Conservation (phyloP, 2,888 invertebrate species). For the Andrena hattorfiana region DNA sequence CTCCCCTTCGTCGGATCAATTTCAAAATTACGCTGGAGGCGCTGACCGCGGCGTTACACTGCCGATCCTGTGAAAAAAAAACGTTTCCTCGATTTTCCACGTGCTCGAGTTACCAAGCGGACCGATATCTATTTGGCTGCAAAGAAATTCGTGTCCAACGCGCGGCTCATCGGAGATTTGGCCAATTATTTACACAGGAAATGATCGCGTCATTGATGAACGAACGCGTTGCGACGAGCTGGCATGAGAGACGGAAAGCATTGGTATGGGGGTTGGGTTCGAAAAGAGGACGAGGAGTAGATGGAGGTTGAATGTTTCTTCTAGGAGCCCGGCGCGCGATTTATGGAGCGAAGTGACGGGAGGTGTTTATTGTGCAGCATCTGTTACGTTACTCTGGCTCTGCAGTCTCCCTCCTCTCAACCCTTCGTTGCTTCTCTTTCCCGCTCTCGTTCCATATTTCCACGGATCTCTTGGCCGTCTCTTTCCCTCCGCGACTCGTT, state of each 20-base stretch:
- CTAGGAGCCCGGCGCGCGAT: slow-evolving; percentile 83
- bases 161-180: not conserved
- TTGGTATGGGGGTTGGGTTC: slow-evolving; percentile 71
- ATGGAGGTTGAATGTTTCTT: slow-evolving; percentile 84
- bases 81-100: too few relatives aligned
- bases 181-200: not conserved
- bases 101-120: too few relatives aligned
- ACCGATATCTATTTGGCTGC: too few relatives aligned
- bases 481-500: slow-evolving; percentile 62
- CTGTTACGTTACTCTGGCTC: slow-evolving; percentile 82
- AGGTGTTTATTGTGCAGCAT: slow-evolving; percentile 85
- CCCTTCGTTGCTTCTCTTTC: slow-evolving; percentile 63
- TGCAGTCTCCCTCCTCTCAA: slow-evolving; percentile 69
- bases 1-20: not conserved
- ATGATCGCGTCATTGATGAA: slow-evolving; percentile 55
- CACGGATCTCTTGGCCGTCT: slow-evolving; percentile 40
- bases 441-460: slow-evolving; percentile 64
- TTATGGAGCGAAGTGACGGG: slow-evolving; percentile 85
- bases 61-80: too few relatives aligned
- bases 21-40: not conserved
- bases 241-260: slow-evolving; percentile 60
- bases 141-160: too few relatives aligned
- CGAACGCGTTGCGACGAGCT: slow-evolving; percentile 64
- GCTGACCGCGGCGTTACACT: too few relatives aligned
- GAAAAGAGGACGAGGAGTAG: slow-evolving; percentile 78